These are phyloP conservation scores for Thunnus maccoyii DNA, from an alignment of 2,113 vertebrate species.

Conservation along the genomic window DNA sequence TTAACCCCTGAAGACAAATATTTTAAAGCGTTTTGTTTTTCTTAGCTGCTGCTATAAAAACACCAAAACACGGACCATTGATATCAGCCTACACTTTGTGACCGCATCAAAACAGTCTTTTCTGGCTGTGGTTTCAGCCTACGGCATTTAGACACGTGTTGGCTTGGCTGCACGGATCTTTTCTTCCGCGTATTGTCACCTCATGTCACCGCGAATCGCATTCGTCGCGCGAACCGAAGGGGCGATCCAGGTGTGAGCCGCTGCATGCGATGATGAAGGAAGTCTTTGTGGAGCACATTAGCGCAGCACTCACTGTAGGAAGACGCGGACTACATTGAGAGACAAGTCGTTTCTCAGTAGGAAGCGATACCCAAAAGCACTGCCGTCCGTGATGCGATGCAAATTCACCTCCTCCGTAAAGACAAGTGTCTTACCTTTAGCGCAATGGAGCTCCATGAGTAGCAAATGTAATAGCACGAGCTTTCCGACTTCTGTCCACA, in stretches of 20 bases:
- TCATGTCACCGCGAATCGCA: conserved; percentile 25
- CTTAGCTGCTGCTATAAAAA: conserved; percentile 10
- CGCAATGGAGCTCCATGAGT: conserved; percentile 78
- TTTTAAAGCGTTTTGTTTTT: background rate
- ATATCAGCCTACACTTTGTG: conserved; percentile 10
- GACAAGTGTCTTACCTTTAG: conserved; percentile 76
- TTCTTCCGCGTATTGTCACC: conserved; percentile 55
- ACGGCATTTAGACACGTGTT: conserved; percentile 56
- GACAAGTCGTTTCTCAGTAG: background rate
- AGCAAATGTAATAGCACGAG: conserved; percentile 83
- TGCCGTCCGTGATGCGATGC: conserved; percentile 21
- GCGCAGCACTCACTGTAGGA: background rate
- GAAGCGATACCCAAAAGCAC: background rate
- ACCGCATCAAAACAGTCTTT: background rate
- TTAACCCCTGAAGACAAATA: background rate
- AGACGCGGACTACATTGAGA: background rate
- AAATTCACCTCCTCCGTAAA: conserved; percentile 2
- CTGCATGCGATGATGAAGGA: background rate
- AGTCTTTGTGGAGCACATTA: background rate
- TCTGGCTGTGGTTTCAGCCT: background rate
- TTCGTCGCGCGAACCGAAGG: background rate
- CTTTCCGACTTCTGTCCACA: conserved; percentile 84
- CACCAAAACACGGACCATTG: background rate
- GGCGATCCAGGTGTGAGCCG: conserved; percentile 4
- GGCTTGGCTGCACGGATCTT: background rate